phyloP scores from a whole-genome alignment of 2,888 invertebrate genomes.

The Acronicta leporina region DNA sequence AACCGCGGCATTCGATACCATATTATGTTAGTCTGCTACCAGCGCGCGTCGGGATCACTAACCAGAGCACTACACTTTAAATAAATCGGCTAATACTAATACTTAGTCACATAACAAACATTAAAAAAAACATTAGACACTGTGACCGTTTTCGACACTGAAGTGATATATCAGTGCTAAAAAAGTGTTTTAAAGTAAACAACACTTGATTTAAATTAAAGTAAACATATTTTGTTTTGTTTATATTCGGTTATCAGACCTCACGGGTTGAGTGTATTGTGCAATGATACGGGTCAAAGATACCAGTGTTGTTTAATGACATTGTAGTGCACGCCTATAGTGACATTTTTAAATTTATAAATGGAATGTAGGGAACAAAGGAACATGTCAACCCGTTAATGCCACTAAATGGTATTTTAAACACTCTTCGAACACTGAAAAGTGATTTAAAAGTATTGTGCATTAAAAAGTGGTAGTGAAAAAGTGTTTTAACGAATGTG shows the following conservation, averaged over 20 bases:
- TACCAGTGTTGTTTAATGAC: not conserved
- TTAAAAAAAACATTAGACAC: not conserved
- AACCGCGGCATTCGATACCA: slow-evolving; percentile 31
- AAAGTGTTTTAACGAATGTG: not conserved
- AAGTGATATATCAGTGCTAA: not conserved
- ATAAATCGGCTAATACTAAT: slow-evolving; percentile 1
- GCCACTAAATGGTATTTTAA: not conserved
- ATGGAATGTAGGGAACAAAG: slow-evolving; percentile 1
- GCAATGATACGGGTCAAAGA: not conserved
- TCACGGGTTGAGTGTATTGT: not conserved
- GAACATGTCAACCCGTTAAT: not conserved
- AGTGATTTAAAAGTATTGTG: not conserved
- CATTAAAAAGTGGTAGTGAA: not conserved
- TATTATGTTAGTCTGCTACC: slow-evolving; percentile 21
- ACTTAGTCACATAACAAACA: not conserved
- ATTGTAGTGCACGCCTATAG: not conserved
- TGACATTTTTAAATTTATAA: not conserved
- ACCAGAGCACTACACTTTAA: slow-evolving; percentile 15
- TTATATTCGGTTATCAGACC: not conserved
- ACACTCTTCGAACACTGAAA: not conserved
- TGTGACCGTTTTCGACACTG: not conserved
- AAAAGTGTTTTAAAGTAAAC: not conserved
- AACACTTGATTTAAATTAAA: not conserved
- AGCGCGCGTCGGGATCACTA: slow-evolving; percentile 33
- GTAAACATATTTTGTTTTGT: not conserved